Evolutionary conservation across 2,888 invertebrate genomes (phyloP).

Genomic region (Melanargia galathea): DNA sequence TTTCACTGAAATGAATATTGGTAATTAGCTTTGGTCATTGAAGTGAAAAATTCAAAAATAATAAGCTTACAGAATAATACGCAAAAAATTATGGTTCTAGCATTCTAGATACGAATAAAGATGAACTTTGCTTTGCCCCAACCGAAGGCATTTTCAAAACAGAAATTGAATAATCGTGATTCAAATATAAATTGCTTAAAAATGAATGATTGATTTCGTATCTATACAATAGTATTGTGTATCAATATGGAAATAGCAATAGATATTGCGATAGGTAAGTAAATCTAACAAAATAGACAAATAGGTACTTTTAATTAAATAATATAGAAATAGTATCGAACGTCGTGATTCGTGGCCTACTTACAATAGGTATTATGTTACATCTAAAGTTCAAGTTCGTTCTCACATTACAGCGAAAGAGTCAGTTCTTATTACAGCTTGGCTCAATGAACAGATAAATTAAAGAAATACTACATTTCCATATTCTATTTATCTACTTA

Average conservation of each 20-base stretch:
- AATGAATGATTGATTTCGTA: background rate
- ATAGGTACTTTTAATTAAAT: slow-evolving; percentile 4
- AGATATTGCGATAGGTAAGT: background rate
- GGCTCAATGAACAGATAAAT: slow-evolving; percentile 1
- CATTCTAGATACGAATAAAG: too few species aligned
- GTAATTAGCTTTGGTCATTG: background rate
- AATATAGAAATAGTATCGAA: background rate
- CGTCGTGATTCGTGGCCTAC: slow-evolving; percentile 19
- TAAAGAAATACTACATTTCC: background rate
- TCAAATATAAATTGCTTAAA: too few species aligned
- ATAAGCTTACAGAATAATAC: background rate
- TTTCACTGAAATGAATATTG: background rate
- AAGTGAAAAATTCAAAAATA: background rate
- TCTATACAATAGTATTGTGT: background rate
- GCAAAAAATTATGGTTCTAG: too few species aligned
- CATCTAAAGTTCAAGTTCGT: slow-evolving; percentile 44
- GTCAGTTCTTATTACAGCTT: slow-evolving; percentile 22
- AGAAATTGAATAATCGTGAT: too few species aligned
- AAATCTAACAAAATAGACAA: background rate
- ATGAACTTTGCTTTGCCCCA: too few species aligned
- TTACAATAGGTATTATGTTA: slow-evolving; percentile 30
- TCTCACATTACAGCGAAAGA: slow-evolving; percentile 19
- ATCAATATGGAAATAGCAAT: too few species aligned
- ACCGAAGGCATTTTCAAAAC: too few species aligned
- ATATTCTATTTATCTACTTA: too few species aligned